Percentiles rank a stretch among this genome's conserved stretches.
phyloP scores from a whole-genome alignment of 2,113 vertebrate species.

The Sinocyclocheilus maitianheensis region DNA sequence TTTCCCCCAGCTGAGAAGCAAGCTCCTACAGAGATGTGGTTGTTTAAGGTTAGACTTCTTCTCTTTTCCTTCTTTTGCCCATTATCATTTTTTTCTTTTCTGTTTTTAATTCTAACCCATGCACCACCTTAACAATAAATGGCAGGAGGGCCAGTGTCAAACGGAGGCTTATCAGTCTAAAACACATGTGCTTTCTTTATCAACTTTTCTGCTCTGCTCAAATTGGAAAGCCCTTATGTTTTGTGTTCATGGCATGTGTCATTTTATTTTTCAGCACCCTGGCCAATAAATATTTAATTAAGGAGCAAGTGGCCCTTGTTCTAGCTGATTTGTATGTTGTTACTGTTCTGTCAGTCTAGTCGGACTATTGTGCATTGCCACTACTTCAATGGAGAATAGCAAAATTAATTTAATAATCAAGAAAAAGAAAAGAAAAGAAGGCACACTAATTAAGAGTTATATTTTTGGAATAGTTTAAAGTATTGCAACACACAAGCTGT shows the following conservation, averaged over 20 bases:
- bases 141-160: conserved; percentile 30
- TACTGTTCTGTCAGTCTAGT: neutral
- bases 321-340: conserved; percentile 36
- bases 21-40: conserved; percentile 19
- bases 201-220: neutral
- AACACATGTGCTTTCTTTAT: conserved; percentile 49
- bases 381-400: neutral
- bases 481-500: conserved; percentile 8
- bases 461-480: conserved; percentile 28
- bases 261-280: conserved; percentile 1
- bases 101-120: conserved; percentile 12
- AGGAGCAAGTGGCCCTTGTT: conserved; percentile 41
- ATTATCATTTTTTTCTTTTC: conserved; percentile 21
- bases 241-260: conserved; percentile 29
- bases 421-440: neutral
- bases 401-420: neutral
- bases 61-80: conserved; percentile 3
- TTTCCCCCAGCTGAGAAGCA: conserved; percentile 29
- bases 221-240: neutral
- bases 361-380: neutral
- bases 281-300: conserved; percentile 50
- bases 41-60: conserved; percentile 36
- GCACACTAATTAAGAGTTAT: conserved; percentile 3
- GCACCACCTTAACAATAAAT: conserved; percentile 3
- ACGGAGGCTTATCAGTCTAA: conserved; percentile 48